phyloP scores from a whole-genome alignment of 2,797 vertebrate species.

The Sebastes steindachneri region DNA sequence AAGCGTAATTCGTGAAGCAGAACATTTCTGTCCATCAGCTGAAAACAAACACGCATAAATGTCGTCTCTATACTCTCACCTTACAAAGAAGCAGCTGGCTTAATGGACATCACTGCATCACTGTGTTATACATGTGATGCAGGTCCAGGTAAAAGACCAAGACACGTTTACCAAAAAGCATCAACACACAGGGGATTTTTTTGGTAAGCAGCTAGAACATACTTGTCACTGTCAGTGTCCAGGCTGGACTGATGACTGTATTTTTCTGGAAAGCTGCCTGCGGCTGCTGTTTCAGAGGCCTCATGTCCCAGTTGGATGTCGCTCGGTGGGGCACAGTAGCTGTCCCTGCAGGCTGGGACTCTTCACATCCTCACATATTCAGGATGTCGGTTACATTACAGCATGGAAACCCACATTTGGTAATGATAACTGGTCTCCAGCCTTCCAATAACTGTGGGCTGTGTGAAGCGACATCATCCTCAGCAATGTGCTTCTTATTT shows the following conservation, averaged over 20 bases:
- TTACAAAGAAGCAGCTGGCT: not conserved
- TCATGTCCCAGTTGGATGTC: not conserved
- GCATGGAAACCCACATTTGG: not conserved
- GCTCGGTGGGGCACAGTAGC: not conserved
- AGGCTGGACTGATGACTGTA: not conserved
- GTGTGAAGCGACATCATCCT: not conserved
- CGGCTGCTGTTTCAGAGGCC: conserved; percentile 13
- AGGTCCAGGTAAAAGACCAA: not conserved
- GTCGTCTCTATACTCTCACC: not conserved
- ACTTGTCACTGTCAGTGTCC: conserved; percentile 1
- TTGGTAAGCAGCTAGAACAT: not conserved
- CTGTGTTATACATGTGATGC: not conserved
- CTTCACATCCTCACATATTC: not conserved
- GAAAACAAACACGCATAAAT: not conserved
- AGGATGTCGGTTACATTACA: not conserved
- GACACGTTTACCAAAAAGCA: not conserved
- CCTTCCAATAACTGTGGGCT: not conserved
- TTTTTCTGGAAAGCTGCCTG: not conserved
- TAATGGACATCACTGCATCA: not conserved
- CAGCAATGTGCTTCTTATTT: not conserved
- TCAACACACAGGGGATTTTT: not conserved
- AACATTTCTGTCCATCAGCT: not conserved
- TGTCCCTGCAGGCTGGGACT: not conserved
- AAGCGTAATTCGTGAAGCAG: not conserved
- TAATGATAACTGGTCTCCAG: not conserved